Percentiles rank a stretch among this genome's conserved stretches.
phyloP scores from a whole-genome alignment of 2,888 invertebrate species.

The Caenorhabditis sp. region DNA sequence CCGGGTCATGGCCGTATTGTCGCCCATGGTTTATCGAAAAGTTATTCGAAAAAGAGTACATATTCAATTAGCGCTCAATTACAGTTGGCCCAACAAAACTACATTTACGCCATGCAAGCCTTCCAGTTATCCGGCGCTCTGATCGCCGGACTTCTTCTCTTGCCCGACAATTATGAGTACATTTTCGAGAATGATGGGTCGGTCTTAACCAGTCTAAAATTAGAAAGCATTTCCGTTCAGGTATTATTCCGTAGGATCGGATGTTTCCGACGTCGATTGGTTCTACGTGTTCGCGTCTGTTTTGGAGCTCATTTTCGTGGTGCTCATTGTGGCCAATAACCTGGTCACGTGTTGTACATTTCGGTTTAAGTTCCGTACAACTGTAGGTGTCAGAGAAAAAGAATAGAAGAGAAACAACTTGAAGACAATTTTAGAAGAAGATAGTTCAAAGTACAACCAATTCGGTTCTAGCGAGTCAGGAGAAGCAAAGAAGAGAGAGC shows the following conservation, averaged over 20 bases:
- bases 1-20: slow-evolving; percentile 41
- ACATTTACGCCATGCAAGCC: slow-evolving; percentile 22
- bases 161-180: slow-evolving; percentile 7
- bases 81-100: slow-evolving; percentile 23
- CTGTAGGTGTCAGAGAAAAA: slow-evolving; percentile 12
- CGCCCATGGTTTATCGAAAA: slow-evolving; percentile 42
- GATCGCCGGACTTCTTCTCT: background rate
- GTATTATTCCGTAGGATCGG: slow-evolving; percentile 24
- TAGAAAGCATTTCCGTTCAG: no score
- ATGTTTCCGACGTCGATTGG: slow-evolving; percentile 1
- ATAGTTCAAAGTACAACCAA: no score
- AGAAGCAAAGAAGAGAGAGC: slow-evolving; percentile 40
- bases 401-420: slow-evolving; percentile 43
- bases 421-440: no score
- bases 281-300: slow-evolving; percentile 26
- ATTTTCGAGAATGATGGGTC: slow-evolving; percentile 21
- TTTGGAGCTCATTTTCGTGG: slow-evolving; percentile 27
- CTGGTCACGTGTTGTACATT: slow-evolving; percentile 25
- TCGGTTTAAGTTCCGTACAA: slow-evolving; percentile 15
- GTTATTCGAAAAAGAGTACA: background rate
- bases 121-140: slow-evolving; percentile 15
- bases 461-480: background rate
- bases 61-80: background rate
- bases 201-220: no score
- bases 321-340: slow-evolving; percentile 29